phyloP scores from a whole-genome alignment of 2,888 invertebrate species.

The Opisthograptis luteolata region DNA sequence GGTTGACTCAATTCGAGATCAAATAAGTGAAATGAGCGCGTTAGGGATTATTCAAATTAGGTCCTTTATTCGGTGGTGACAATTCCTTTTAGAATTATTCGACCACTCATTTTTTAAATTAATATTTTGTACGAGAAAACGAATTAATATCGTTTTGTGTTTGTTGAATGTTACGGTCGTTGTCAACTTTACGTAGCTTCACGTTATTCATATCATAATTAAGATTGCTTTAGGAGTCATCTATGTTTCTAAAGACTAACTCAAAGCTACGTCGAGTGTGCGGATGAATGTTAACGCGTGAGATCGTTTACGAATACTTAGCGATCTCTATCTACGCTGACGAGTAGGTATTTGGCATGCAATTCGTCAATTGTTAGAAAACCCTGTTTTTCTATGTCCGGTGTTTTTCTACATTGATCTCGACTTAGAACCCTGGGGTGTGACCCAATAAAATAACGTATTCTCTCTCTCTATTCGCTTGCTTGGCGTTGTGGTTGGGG shows the following conservation, averaged over 20 bases:
- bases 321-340: background rate
- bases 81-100: too few species aligned
- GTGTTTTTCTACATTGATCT: slow-evolving; percentile 17
- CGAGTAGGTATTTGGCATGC: slow-evolving; percentile 1
- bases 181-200: background rate
- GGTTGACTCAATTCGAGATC: slow-evolving; percentile 5
- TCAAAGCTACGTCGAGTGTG: slow-evolving; percentile 7
- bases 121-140: too few species aligned
- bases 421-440: slow-evolving; percentile 17
- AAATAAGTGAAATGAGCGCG: slow-evolving; percentile 3
- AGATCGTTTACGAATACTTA: slow-evolving; percentile 7
- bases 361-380: slow-evolving; percentile 19
- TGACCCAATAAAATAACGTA: slow-evolving; percentile 22
- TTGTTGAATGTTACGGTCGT: background rate
- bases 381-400: slow-evolving; percentile 16
- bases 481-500: background rate
- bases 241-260: background rate
- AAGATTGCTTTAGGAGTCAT: background rate
- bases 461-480: background rate
- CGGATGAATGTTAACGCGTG: background rate
- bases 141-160: background rate
- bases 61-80: background rate
- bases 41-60: slow-evolving; percentile 11
- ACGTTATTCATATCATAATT: background rate
- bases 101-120: too few species aligned